Evolutionary conservation across 2,888 invertebrate species (phyloP).

Genomic region (Apoderus coryli): DNA sequence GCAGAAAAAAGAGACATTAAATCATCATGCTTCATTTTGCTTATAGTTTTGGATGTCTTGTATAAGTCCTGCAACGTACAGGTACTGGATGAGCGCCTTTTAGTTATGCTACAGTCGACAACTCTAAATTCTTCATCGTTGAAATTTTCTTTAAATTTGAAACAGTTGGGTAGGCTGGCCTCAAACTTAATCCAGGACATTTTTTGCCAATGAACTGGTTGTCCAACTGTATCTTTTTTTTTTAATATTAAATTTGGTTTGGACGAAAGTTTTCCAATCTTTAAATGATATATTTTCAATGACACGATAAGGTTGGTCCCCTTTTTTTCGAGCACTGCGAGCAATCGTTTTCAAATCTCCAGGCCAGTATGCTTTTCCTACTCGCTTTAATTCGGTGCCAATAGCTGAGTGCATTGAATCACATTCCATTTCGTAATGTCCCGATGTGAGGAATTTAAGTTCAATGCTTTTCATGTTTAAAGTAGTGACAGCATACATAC

Average conservation of each 20-base stretch:
- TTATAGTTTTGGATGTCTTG: too few relatives aligned
- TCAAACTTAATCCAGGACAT: slow-evolving; percentile 9
- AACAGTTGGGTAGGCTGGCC: background rate
- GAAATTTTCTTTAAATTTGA: slow-evolving; percentile 5
- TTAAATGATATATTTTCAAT: slow-evolving; percentile 5
- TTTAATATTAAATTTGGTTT: slow-evolving; percentile 6
- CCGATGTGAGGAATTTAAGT: slow-evolving; percentile 16
- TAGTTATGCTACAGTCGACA: too few relatives aligned
- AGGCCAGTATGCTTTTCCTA: slow-evolving; percentile 11
- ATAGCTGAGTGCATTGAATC: slow-evolving; percentile 18
- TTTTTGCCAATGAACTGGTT: slow-evolving; percentile 7
- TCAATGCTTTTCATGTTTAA: slow-evolving; percentile 16
- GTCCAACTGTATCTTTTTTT: slow-evolving; percentile 6
- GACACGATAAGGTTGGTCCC: slow-evolving; percentile 9
- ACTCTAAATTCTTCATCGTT: background rate
- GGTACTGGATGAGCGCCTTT: too few relatives aligned
- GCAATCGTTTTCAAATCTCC: slow-evolving; percentile 11
- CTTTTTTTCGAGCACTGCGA: slow-evolving; percentile 9
- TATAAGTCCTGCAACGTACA: too few relatives aligned
- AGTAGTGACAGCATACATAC: slow-evolving; percentile 15
- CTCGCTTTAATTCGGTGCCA: slow-evolving; percentile 15
- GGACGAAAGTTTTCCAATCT: slow-evolving; percentile 9
- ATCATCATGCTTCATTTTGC: slow-evolving; percentile 8
- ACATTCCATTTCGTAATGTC: slow-evolving; percentile 13
- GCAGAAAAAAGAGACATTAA: slow-evolving; percentile 8